Conservation (phyloP, 2,888 invertebrate species). For the Lasioglossum villosulum region DNA sequence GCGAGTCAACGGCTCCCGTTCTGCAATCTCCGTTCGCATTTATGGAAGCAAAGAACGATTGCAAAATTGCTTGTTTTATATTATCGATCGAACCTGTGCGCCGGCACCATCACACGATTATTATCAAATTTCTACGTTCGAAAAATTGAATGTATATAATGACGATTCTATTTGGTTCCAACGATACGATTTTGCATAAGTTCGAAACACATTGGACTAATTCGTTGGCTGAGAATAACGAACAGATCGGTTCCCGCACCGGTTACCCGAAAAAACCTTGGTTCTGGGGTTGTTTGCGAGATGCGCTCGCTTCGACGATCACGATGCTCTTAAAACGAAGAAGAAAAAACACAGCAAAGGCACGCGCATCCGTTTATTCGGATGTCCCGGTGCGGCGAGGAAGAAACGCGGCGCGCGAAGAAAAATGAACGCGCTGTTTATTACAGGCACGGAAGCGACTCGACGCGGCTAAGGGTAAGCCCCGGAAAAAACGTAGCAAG, state of each 20-base stretch:
- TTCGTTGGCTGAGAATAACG: background rate
- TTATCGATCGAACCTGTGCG: too few relatives aligned
- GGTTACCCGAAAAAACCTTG: background rate
- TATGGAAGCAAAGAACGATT: too few relatives aligned
- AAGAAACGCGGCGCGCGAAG: constrained; percentile 9
- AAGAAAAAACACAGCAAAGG: background rate
- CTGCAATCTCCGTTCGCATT: background rate
- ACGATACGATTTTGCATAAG: background rate
- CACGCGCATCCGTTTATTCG: background rate
- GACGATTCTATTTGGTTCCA: too few relatives aligned
- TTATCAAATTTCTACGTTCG: too few relatives aligned
- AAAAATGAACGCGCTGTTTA: constrained; percentile 30
- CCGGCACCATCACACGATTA: too few relatives aligned
- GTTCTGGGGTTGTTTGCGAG: background rate
- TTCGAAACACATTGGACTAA: background rate
- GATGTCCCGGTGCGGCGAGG: background rate
- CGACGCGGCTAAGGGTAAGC: constrained; percentile 1
- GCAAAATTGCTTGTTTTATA: too few relatives aligned
- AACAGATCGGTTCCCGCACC: background rate
- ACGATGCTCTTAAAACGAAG: background rate
- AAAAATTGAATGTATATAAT: too few relatives aligned
- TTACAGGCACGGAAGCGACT: background rate
- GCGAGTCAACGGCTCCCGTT: background rate
- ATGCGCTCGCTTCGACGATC: background rate
- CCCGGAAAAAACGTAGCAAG: constrained; percentile 14